Percentiles rank a stretch among this genome's conserved stretches.
These are phyloP conservation scores for Meloe dianella DNA, from an alignment of 2,888 invertebrate genomes.

Conservation along the genomic window DNA sequence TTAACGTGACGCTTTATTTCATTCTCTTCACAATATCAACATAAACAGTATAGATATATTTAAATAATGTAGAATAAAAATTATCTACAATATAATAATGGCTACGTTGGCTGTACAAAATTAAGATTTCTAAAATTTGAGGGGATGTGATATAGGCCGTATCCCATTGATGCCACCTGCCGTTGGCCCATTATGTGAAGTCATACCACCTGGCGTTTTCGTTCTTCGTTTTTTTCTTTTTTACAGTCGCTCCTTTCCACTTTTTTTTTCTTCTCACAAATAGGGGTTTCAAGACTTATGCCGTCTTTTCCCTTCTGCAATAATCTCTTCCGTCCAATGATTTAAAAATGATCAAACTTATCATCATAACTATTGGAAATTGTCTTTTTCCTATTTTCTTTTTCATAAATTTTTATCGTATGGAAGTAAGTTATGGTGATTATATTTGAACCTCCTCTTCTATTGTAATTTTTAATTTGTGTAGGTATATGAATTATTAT, in stretches of 20 bases:
- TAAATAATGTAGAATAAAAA: not conserved
- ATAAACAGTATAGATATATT: not conserved
- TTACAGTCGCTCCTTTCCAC: not conserved
- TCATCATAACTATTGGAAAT: constrained; percentile 6
- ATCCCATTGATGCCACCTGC: constrained; percentile 26
- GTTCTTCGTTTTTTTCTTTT: not conserved
- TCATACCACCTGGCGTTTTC: constrained; percentile 32
- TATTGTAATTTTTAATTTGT: not conserved
- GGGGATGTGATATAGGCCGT: constrained; percentile 16
- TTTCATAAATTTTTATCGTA: not conserved
- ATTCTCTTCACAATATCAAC: not conserved
- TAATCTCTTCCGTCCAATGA: not conserved
- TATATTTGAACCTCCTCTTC: not conserved
- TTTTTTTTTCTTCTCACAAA: not conserved
- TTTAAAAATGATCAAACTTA: not conserved
- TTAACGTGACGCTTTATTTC: too few relatives aligned
- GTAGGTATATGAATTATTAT: constrained; percentile 4
- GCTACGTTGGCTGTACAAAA: constrained; percentile 10
- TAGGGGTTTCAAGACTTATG: not conserved
- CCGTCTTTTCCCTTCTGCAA: not conserved
- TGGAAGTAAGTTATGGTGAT: not conserved
- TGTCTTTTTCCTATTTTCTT: not conserved
- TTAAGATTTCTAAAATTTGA: constrained; percentile 28
- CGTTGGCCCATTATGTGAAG: constrained; percentile 24
- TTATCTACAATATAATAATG: not conserved